A percentile compares a stretch with the other conserved stretches of the same genome.
Conservation (phyloP, 1,140 invertebrate species). For the Anthonomus grandis region DNA sequence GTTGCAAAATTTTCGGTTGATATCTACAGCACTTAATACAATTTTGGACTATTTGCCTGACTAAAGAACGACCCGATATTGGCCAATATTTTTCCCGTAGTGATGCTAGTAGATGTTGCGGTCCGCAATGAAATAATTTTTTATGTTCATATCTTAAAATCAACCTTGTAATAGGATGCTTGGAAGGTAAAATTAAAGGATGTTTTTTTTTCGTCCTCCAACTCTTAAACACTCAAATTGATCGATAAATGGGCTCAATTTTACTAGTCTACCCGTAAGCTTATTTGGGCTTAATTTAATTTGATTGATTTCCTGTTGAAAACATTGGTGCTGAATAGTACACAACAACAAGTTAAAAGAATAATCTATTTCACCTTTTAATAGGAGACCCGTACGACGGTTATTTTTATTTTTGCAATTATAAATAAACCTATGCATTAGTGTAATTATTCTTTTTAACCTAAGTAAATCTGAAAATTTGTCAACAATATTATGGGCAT, state of each 20-base stretch:
- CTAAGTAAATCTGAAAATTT: neutral
- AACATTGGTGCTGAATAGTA: neutral
- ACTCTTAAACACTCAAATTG: neutral
- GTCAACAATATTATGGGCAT: no score
- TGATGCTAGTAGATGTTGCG: conserved; percentile 7
- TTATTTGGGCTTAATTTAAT: neutral
- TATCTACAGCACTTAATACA: conserved; percentile 22
- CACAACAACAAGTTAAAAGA: neutral
- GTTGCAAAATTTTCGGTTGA: neutral
- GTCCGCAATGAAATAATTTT: conserved; percentile 4
- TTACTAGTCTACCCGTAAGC: neutral
- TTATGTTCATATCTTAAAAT: conserved; percentile 8
- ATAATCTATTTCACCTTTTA: neutral
- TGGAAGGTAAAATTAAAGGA: neutral
- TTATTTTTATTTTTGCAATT: neutral
- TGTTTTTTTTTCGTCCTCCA: neutral
- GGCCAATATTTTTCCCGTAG: conserved; percentile 35
- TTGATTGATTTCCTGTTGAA: neutral
- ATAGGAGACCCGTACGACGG: neutral
- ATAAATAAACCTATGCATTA: neutral
- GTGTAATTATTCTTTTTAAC: neutral
- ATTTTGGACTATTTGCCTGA: conserved; percentile 25
- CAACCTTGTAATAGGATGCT: conserved; percentile 3
- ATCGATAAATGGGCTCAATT: neutral
- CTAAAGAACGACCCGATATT: conserved; percentile 23